These are phyloP conservation scores for Hemaris fuciformis DNA, from an alignment of 2,888 invertebrate species.

Conservation along the genomic window DNA sequence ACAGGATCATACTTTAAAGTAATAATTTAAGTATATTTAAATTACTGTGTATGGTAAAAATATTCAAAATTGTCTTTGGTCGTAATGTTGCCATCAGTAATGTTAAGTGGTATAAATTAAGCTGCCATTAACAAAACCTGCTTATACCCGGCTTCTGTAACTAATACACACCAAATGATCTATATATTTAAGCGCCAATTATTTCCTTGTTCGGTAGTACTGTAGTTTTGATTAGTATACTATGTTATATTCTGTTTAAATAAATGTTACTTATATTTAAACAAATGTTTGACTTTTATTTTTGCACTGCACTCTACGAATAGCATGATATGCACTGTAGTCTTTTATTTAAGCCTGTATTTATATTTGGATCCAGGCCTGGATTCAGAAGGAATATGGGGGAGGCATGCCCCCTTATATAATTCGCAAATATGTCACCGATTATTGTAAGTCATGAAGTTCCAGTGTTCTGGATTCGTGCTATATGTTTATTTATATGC, in stretches of 20 bases:
- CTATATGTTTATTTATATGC: conserved; percentile 1
- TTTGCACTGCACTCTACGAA: conserved; percentile 27
- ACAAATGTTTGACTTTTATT: conserved; percentile 47
- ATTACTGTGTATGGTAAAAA: neutral
- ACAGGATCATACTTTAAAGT: conserved; percentile 7
- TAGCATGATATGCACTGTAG: conserved; percentile 17
- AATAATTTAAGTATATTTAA: neutral
- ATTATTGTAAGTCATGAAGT: conserved; percentile 4
- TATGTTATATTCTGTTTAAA: conserved; percentile 19
- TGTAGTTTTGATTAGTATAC: conserved; percentile 26
- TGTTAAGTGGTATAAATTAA: conserved; percentile 6
- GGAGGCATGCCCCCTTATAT: neutral
- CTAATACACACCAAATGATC: conserved; percentile 12
- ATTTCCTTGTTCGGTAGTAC: conserved; percentile 3
- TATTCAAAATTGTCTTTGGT: neutral
- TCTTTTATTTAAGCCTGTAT: conserved; percentile 1
- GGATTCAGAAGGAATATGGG: neutral
- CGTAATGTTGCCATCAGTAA: neutral
- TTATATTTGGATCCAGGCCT: conserved; percentile 9
- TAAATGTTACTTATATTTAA: conserved; percentile 27
- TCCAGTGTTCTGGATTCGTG: neutral
- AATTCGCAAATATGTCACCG: neutral
- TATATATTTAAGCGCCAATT: conserved; percentile 5
- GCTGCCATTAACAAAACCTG: conserved; percentile 11
- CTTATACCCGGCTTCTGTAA: conserved; percentile 13